Conservation (phyloP, 30 jellyfish, hydroid and myxozoan species). For the Aurelia sp. region DNA sequence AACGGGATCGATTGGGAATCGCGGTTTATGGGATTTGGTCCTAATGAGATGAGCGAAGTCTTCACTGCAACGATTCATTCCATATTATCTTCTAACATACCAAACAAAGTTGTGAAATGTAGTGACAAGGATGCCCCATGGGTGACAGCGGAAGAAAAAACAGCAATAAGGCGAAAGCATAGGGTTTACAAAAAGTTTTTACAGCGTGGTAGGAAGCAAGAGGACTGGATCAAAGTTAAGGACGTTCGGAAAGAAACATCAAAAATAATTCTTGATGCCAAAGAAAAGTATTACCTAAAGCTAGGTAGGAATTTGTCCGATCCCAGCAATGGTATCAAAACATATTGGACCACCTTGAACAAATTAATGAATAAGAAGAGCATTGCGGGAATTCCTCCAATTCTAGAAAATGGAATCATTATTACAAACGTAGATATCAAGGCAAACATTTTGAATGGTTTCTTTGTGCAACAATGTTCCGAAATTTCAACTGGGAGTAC, state of each 20-base stretch:
- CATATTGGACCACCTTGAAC: slow-evolving; percentile 21
- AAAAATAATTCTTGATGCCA: slow-evolving; percentile 35
- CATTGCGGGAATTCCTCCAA: slow-evolving; percentile 39
- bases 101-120: slow-evolving; percentile 29
- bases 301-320: slow-evolving; percentile 16
- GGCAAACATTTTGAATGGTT: slow-evolving; percentile 39
- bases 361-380: slow-evolving; percentile 12
- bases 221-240: slow-evolving; percentile 39
- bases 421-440: slow-evolving; percentile 38
- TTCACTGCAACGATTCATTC: neutral
- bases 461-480: slow-evolving; percentile 55
- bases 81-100: slow-evolving; percentile 15
- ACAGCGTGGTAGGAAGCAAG: slow-evolving; percentile 36
- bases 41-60: slow-evolving; percentile 27
- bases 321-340: slow-evolving; percentile 17
- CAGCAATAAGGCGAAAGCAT: slow-evolving; percentile 49
- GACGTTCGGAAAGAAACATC: slow-evolving; percentile 11
- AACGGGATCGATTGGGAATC: slow-evolving; percentile 1
- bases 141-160: slow-evolving; percentile 68
- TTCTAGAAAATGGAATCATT: slow-evolving; percentile 30
- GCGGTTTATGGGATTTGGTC: slow-evolving; percentile 7
- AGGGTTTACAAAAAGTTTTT: slow-evolving; percentile 3
- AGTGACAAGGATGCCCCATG: slow-evolving; percentile 70
- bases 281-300: slow-evolving; percentile 36
- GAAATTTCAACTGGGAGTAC: slow-evolving; percentile 33